Base-by-base conservation (phyloP, 2,888 invertebrate species). In the Melipona beecheii region DNA sequence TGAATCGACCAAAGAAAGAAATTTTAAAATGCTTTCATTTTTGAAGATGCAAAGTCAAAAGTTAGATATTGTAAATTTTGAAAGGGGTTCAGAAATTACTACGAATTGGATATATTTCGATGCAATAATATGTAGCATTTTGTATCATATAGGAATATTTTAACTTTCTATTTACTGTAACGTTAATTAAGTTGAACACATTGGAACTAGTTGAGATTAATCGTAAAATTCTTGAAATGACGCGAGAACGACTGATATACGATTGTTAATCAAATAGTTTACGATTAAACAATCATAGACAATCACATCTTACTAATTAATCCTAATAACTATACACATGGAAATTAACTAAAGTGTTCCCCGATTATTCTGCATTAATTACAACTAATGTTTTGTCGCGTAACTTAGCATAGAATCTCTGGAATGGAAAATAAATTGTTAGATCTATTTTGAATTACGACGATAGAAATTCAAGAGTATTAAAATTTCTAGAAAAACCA, bases 31-130 rank as follows among this genome's bases (percentile, higher is more conserved):
- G n/a, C 5, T 36, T 71, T 66, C 64, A 17, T 79, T 74, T 31
- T 71, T 19, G 24, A 43, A 68, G 84, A 75, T 65, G 72, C 75
- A 73, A 85, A 77, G 50, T 69, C 19, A 56, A 65, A 52, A 43
- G 50, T 27, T 15, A 70, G 62, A 76, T 65, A 75, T 66, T 71
- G 70, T n/a, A 15, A 54, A 62, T 15, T 62, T 15, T 54, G 54
- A 77, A 85, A 68, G 52, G 31, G 52, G 13, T 19, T 43, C 60
- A 50, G 74, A 27, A 72, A 69, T 75, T 65, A 36, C 36, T 31
- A 17, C n/a, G 21, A 52, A 56, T 17, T 52, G 17, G 62, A 73
- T 64, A 75, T 62, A 15, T 54, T 43, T 19, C 24, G 49, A 31
- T n/a, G 0, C 21, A 15, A 6, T 62, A 36, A 66, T 43, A 43